Base-by-base conservation (phyloP, 64 coral and sea anemone species). In the Dendronephthya gigantea region DNA sequence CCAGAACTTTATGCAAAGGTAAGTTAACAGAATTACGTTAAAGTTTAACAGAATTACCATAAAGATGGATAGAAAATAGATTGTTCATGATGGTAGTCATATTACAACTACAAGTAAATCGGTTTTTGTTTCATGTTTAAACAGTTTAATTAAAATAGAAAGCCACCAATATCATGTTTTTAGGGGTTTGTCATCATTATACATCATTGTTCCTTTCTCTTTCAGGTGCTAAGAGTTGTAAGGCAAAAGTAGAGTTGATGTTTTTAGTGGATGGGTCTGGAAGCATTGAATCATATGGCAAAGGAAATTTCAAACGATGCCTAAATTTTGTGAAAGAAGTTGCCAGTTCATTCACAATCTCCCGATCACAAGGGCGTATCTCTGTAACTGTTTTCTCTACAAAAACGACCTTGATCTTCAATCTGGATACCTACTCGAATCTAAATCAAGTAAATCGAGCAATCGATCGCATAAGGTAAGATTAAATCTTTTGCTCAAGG, bases 231-330 rank as follows among this genome's bases (percentile, higher is more conserved):
- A 34, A 29, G 69, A 2, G 17, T 33, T 90, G 89, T 40, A 81
- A 65, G 27, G 89, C 89, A 34, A 90, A 86, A 36, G 35, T 90
- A 28, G 89, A 90, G 10, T 83, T 90, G 9, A 74, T 68, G n/a
- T 90, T 90, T 59, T 48, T 90, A n/a, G 22, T 90, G 10, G 89
- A 90, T 52, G 83, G 89, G 1, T 90, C 89, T 59, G 66, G 66
- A 1, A 86, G 83, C 35, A 86, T 90, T 8, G 68, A 86, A 82
- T 34, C 0, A 15, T 90, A 81, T 40, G 68, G 89, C 36, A 90
- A 38, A 36, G 89, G 83, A 34, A 90, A 90, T 31, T 90, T 90
- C 68, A 69, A 31, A 17, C 83, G 89, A 2, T 81, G 84, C 51
- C 33, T 58, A 66, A 90, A 90, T 49, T 90, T 90, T 43, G 83